These are phyloP conservation scores for Perca flavescens DNA, from an alignment of 2,113 vertebrate species.

Conservation along the genomic window DNA sequence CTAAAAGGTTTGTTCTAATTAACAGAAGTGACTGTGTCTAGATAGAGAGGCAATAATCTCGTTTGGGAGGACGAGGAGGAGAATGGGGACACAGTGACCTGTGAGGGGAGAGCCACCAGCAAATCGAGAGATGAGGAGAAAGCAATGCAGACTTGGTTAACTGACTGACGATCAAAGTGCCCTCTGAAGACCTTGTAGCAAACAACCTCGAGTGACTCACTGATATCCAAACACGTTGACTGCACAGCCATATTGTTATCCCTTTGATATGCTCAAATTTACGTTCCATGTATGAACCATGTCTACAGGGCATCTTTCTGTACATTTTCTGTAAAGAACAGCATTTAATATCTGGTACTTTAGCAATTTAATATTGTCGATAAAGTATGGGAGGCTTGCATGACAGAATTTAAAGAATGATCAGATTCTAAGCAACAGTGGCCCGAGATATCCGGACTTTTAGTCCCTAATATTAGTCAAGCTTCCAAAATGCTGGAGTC, in stretches of 20 bases:
- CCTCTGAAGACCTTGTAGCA: constrained; percentile 28
- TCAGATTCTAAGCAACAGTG: background rate
- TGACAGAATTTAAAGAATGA: background rate
- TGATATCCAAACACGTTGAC: constrained; percentile 33
- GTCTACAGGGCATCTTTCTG: background rate
- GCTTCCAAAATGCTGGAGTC: background rate
- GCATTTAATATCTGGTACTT: background rate
- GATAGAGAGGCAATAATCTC: constrained; percentile 75
- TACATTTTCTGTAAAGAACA: background rate
- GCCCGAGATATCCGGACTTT: background rate
- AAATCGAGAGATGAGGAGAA: constrained; percentile 39
- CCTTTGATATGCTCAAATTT: background rate
- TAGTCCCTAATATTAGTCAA: background rate
- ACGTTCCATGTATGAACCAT: background rate
- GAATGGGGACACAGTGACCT: constrained; percentile 69
- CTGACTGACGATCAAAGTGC: constrained; percentile 40
- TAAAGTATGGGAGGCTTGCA: background rate
- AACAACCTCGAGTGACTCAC: constrained; percentile 51
- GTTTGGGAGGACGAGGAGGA: constrained; percentile 72
- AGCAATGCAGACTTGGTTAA: constrained; percentile 47
- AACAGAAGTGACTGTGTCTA: constrained; percentile 71
- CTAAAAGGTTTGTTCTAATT: constrained; percentile 82
- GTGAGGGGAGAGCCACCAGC: constrained; percentile 20
- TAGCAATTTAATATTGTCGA: background rate
- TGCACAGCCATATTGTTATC: background rate